Percentiles rank a stretch among this genome's conserved stretches.
phyloP scores from a whole-genome alignment of 2,113 vertebrate genomes.

The Myodes glareolus region DNA sequence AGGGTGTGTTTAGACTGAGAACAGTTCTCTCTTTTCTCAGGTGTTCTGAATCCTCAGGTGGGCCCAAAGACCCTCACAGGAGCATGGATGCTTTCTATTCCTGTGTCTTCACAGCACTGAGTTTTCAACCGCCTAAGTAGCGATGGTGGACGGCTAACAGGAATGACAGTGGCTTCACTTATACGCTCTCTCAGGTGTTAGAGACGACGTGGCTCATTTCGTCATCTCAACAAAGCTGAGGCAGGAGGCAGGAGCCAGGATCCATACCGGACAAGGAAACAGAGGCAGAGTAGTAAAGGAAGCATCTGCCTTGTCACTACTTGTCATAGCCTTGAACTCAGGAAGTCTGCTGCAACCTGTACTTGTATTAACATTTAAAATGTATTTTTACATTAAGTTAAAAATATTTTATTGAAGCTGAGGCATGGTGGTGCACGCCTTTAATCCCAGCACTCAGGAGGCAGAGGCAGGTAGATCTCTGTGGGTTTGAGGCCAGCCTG shows the following conservation, averaged over 20 bases:
- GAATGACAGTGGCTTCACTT: neutral
- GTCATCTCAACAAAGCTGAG: neutral
- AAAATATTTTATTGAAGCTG: neutral
- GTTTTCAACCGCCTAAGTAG: neutral
- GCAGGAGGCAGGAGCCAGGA: too few relatives aligned
- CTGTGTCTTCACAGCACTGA: neutral
- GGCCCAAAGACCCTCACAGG: neutral
- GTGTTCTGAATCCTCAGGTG: neutral
- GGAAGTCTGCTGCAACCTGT: neutral
- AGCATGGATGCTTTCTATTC: neutral
- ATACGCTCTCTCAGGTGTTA: fast-evolving
- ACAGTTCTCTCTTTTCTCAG: neutral
- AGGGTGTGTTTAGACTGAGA: neutral
- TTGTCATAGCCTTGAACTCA: neutral
- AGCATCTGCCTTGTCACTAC: neutral
- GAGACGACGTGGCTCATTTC: fast-evolving
- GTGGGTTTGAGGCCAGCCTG: neutral
- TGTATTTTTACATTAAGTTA: neutral
- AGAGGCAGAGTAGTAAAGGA: neutral
- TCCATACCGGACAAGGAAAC: neutral
- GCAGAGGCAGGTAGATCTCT: neutral
- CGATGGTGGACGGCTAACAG: neutral
- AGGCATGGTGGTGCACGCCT: neutral
- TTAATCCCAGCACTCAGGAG: neutral
- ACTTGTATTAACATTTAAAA: neutral